Evolutionary conservation across 1,140 invertebrate genomes (phyloP).

Genomic region (Drosophila navojoa): DNA sequence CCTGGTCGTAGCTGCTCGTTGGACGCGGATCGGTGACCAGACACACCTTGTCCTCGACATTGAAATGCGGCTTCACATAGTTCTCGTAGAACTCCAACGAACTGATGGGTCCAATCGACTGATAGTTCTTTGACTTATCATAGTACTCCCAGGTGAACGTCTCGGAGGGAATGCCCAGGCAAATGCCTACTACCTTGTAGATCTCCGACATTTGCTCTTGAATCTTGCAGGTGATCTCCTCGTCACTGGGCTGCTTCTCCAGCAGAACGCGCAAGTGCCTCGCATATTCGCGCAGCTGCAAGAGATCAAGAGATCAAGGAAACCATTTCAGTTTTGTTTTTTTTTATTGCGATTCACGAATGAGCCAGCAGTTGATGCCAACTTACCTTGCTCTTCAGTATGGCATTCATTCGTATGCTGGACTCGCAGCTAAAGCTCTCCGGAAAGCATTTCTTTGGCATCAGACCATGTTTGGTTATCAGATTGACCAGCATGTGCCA

Average conservation of each 20-base stretch:
- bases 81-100: conserved; percentile 92
- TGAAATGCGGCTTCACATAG: conserved; percentile 91
- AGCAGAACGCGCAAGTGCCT: conserved; percentile 88
- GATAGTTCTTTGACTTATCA: conserved; percentile 92
- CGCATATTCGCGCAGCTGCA: conserved; percentile 91
- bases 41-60: conserved; percentile 94
- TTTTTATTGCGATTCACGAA: not conserved
- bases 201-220: conserved; percentile 89
- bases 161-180: conserved; percentile 90
- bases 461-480: conserved; percentile 93
- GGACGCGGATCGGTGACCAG: conserved; percentile 93
- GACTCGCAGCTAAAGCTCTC: conserved; percentile 91
- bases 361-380: not conserved
- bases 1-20: conserved; percentile 89
- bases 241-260: conserved; percentile 79
- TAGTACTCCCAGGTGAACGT: conserved; percentile 94
- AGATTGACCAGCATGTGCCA: conserved; percentile 96
- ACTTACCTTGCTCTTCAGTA: conserved; percentile 91
- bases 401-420: conserved; percentile 89
- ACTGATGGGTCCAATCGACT: conserved; percentile 90
- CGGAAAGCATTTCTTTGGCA: conserved; percentile 94
- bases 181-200: conserved; percentile 93
- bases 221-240: conserved; percentile 86
- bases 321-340: not conserved
- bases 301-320: too few relatives aligned